Evolutionary conservation across 1,140 invertebrate species (phyloP), one percentile per base, ranked within the genome.

Genomic region (Solenopsis invicta): DNA sequence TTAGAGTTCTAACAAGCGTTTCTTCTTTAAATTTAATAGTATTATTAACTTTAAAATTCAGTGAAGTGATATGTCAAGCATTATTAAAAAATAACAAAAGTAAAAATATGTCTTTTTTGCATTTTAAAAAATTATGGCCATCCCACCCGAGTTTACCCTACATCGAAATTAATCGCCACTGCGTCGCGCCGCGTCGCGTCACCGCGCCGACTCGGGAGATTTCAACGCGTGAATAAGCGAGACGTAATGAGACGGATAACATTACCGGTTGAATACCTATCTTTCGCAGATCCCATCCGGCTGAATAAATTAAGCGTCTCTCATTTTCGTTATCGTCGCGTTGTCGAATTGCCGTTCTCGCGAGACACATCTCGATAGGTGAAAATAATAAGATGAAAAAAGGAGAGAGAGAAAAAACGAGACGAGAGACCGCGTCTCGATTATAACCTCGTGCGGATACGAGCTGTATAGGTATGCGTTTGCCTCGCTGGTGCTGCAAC

Each of bases 221-320:
- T 78, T 66, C 61, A 61, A 85, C 48, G 48, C 45, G 24, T n/a
- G 45, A 85, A 64, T 85, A 78, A 78, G 18, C 21, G 80, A 59
- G 34, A 48, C 48, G 61, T 78, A 85, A 85, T 54, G 62, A 78
- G 82, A 78, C 61, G 59, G 64, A 69, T 71, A 76, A 85, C 24
- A 41, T 85, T 48, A 48, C 18, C 29, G 21, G 18, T 9, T 41
- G 56, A 37, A 74, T 62, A 48, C 2, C 45, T 52, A 48, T 29
- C 45, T 52, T 29, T 29, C 48, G 50, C 3, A 56, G 50, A 72
- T 61, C n/a, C 61, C 56, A 41, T 78, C 24, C 16, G 6, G 10
- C 4, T 16, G 69, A 86, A 45, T 62, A 85, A 72, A 89, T 80
- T 21, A 56, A 50, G 37, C 52, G 84, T 59, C 74, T 59, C 74